These are phyloP conservation scores for Arizona elegans DNA, from an alignment of 2,113 vertebrate species.

Conservation along the genomic window DNA sequence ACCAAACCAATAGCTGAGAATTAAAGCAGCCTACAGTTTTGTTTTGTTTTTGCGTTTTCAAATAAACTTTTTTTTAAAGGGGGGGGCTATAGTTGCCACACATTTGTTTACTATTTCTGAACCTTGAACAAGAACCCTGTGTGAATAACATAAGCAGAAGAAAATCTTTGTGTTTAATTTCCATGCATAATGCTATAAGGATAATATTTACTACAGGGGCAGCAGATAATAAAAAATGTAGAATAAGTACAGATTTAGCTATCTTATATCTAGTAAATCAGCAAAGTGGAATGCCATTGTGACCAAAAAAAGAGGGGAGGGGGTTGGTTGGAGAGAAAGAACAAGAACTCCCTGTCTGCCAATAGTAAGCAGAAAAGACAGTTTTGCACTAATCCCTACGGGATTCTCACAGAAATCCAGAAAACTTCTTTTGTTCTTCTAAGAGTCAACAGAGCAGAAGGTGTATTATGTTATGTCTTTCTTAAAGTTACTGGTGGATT, in stretches of 20 bases:
- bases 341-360: constrained; percentile 6
- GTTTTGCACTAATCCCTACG: constrained; percentile 34
- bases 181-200: background rate
- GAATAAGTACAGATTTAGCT: background rate
- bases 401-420: constrained; percentile 17
- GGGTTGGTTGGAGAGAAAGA: background rate
- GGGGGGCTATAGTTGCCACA: background rate
- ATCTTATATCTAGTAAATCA: constrained; percentile 3
- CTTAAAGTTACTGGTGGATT: constrained; percentile 18
- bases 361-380: constrained; percentile 16
- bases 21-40: constrained; percentile 53
- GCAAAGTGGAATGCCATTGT: constrained; percentile 19
- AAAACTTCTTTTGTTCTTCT: background rate
- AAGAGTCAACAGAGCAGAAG: accelerated
- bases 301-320: constrained; percentile 16
- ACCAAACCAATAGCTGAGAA: constrained; percentile 53
- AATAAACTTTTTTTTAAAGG: constrained; percentile 18
- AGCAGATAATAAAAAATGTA: background rate
- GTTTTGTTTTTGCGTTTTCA: constrained; percentile 30
- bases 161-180: background rate
- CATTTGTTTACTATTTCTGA: background rate
- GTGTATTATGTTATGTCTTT: background rate
- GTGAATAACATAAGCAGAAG: background rate
- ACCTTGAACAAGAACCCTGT: background rate
- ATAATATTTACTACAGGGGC: background rate